Evolutionary conservation across 2,113 vertebrate species (phyloP).

Genomic region (Sprattus sprattus): DNA sequence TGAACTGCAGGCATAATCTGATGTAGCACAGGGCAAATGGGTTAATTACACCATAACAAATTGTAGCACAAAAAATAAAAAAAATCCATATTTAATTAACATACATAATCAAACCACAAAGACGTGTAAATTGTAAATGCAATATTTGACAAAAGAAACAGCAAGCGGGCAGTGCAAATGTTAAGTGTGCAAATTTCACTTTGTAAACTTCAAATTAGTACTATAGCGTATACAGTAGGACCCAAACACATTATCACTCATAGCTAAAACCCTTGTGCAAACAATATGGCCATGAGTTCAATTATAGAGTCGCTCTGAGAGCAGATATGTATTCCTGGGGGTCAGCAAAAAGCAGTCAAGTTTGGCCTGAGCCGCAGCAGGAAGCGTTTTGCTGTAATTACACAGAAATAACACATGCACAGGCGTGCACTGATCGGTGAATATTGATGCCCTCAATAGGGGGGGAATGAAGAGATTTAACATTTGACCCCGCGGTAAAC

Average conservation of each 20-base stretch:
- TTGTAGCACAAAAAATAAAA: background rate
- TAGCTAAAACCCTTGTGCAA: background rate
- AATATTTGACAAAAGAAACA: background rate
- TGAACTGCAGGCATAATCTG: background rate
- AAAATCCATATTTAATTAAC: background rate
- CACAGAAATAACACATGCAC: background rate
- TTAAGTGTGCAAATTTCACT: background rate
- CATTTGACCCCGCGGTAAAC: background rate
- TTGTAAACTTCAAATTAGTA: background rate
- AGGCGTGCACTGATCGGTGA: background rate
- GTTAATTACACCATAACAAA: background rate
- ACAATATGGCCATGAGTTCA: background rate
- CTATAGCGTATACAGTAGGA: background rate
- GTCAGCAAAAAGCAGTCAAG: background rate
- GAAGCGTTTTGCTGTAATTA: background rate
- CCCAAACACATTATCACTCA: background rate
- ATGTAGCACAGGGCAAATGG: background rate
- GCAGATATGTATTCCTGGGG: background rate
- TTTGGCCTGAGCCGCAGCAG: background rate
- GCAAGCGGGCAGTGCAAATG: background rate
- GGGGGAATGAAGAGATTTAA: background rate
- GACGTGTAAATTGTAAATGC: background rate
- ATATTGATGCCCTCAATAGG: background rate
- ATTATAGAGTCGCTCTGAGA: background rate
- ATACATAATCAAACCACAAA: background rate